Conservation (phyloP, 1,140 invertebrate genomes). For the Cydia splendana region DNA sequence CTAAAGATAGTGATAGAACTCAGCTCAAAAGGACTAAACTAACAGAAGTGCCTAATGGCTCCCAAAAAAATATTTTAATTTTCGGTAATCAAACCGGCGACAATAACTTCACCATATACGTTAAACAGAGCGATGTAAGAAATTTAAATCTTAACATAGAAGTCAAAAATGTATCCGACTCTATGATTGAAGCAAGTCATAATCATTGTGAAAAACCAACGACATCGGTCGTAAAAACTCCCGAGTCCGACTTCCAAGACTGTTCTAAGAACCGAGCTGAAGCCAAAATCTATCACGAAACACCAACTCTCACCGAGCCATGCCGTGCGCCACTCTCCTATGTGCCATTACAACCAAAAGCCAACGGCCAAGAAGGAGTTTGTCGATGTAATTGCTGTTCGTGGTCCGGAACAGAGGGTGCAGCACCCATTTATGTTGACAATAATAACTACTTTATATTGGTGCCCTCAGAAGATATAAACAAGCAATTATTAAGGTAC, state of each 20-base stretch:
- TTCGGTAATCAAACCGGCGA: not conserved
- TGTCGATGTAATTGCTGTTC: not conserved
- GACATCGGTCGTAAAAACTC: not conserved
- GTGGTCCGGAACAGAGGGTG: not conserved
- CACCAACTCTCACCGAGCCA: not conserved
- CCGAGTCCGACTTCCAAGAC: not conserved
- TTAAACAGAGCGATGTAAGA: conserved; percentile 45
- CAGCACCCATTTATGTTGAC: conserved; percentile 7
- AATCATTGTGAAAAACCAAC: not conserved
- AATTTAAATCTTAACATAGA: conserved; percentile 57
- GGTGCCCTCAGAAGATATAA: conserved; percentile 40
- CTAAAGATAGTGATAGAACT: not conserved
- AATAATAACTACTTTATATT: conserved; percentile 32
- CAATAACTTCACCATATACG: conserved; percentile 32
- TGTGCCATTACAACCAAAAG: not conserved
- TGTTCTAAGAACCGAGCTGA: not conserved
- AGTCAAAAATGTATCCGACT: conserved; percentile 40
- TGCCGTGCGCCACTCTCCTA: not conserved
- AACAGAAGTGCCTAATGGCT: not conserved
- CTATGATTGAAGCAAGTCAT: not conserved
- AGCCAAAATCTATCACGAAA: not conserved
- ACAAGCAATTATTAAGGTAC: not conserved
- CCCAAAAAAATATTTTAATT: not conserved
- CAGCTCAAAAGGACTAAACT: not conserved
- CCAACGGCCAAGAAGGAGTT: not conserved